Conservation (phyloP, 2,113 vertebrate species). For the Eonycteris spelaea region DNA sequence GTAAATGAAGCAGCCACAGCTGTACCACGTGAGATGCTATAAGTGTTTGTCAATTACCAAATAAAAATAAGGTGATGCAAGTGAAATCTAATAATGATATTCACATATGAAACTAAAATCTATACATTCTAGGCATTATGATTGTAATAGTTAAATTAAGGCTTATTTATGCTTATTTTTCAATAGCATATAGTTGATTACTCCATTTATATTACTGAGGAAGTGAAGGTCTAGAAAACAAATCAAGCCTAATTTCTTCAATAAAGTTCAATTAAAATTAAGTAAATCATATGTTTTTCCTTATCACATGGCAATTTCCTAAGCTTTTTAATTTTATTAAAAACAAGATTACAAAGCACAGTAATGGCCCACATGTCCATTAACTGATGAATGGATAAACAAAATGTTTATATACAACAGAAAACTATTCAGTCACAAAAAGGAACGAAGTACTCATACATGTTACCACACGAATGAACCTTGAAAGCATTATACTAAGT, state of each 20-base stretch:
- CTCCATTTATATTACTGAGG: not conserved
- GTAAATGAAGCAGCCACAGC: not conserved
- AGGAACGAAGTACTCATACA: not conserved
- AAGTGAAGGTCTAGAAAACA: not conserved
- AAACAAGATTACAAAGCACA: not conserved
- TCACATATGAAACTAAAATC: not conserved
- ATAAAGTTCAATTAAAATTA: not conserved
- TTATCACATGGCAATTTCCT: not conserved
- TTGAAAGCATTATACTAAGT: not conserved
- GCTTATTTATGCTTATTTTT: not conserved
- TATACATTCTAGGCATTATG: not conserved
- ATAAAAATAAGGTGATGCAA: not conserved
- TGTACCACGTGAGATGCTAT: not conserved
- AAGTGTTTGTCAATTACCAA: not conserved
- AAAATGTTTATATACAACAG: not conserved
- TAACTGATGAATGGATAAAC: not conserved
- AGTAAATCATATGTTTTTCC: not conserved
- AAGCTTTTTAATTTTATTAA: not conserved
- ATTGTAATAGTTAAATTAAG: not conserved
- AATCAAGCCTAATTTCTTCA: not conserved
- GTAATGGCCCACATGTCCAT: not conserved
- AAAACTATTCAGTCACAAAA: not conserved
- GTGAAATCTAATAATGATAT: not conserved
- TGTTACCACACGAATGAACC: not conserved
- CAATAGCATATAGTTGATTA: not conserved